phyloP scores from a whole-genome alignment of 2,888 invertebrate species.

The Agriotes lineatus region DNA sequence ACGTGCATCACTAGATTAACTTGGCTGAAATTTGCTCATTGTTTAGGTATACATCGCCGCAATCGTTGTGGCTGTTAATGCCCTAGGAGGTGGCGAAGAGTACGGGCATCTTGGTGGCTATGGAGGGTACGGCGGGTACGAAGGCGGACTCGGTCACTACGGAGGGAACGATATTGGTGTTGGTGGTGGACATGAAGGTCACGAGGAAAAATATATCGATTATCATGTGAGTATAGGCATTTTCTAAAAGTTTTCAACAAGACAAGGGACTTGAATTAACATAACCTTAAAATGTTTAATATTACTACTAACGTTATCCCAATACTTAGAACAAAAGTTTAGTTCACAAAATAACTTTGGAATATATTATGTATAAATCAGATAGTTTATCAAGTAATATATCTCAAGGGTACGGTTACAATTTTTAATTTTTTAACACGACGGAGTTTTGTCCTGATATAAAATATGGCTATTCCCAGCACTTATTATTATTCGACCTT shows the following conservation, averaged over 20 bases:
- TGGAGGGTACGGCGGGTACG: conserved; percentile 48
- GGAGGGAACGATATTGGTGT: conserved; percentile 49
- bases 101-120: conserved; percentile 40
- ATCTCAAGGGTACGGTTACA: no score
- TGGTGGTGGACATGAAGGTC: conserved; percentile 47
- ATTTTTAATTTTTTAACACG: no score
- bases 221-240: conserved; percentile 57
- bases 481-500: no score
- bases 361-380: no score
- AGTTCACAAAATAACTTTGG: no score
- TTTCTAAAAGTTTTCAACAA: conserved; percentile 7
- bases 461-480: no score
- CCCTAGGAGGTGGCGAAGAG: conserved; percentile 55
- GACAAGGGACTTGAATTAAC: no score
- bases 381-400: no score
- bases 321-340: no score
- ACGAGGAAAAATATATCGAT: conserved; percentile 57
- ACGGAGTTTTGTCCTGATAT: no score
- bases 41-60: conserved; percentile 58
- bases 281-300: no score
- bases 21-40: neutral
- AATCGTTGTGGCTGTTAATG: conserved; percentile 58
- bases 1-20: neutral
- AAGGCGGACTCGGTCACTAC: conserved; percentile 39
- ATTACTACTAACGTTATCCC: no score